Evolutionary conservation across 2,113 vertebrate genomes (phyloP).

Genomic region (Thalassoma bifasciatum): DNA sequence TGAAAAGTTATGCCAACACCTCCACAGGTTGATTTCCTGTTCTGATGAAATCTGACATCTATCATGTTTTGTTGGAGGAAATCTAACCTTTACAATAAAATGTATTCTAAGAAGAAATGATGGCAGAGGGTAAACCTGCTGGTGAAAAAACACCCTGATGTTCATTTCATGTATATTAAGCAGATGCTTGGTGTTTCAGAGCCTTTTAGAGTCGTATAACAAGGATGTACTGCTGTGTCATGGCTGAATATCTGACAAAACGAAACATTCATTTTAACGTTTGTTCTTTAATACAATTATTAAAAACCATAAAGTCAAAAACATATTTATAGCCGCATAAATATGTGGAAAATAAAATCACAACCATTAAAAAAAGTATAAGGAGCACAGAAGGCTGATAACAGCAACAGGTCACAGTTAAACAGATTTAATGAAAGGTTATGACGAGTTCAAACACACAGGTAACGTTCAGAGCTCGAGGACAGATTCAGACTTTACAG

Average conservation of each 20-base stretch:
- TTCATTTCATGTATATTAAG: background rate
- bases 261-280: slow-evolving; percentile 30
- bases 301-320: slow-evolving; percentile 16
- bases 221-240: slow-evolving; percentile 44
- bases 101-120: background rate
- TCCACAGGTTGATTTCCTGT: no score
- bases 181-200: slow-evolving; percentile 15
- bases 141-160: no score
- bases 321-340: background rate
- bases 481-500: background rate
- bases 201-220: no score
- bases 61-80: no score
- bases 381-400: background rate
- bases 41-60: no score
- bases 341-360: no score
- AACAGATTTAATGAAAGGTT: background rate
- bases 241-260: slow-evolving; percentile 55
- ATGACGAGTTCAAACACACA: background rate
- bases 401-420: background rate
- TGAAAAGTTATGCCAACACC: no score
- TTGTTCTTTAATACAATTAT: slow-evolving; percentile 30
- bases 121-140: background rate
- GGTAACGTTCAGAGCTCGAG: no score
- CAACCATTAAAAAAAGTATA: background rate
- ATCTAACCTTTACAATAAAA: no score